phyloP scores from a whole-genome alignment of 2,888 invertebrate genomes.

The Argyresthia albistria region DNA sequence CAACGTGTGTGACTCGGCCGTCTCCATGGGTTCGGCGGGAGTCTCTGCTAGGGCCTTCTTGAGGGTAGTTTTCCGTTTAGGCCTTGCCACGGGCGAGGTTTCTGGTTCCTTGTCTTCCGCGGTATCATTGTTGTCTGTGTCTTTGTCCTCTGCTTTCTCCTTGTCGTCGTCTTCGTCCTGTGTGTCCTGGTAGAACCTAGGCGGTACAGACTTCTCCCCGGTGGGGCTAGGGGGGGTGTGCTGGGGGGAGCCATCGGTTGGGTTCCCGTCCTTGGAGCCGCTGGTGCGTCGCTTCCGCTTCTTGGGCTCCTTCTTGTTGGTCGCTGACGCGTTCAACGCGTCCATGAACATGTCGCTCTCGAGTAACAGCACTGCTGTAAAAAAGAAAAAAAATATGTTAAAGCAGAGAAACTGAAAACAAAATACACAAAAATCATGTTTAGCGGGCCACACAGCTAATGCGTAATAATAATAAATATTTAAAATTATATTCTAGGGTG shows the following conservation, averaged over 20 bases:
- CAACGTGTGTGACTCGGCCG: constrained; percentile 48
- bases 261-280: constrained; percentile 76
- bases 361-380: constrained; percentile 81
- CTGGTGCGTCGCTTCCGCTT: constrained; percentile 85
- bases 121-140: constrained; percentile 29
- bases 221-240: constrained; percentile 65
- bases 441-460: no score
- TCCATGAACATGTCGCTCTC: constrained; percentile 97
- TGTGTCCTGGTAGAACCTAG: constrained; percentile 93
- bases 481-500: no score
- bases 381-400: constrained; percentile 23
- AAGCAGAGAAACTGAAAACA: no score
- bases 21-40: constrained; percentile 41
- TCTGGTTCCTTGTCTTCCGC: constrained; percentile 23
- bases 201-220: constrained; percentile 70
- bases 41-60: no score
- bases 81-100: constrained; percentile 17
- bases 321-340: constrained; percentile 84
- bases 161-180: constrained; percentile 79
- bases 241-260: constrained; percentile 66
- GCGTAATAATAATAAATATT: no score
- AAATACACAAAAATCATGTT: no score
- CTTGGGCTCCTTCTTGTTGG: constrained; percentile 81
- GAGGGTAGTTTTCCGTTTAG: constrained; percentile 29
- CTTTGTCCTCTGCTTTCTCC: constrained; percentile 46